Base-by-base conservation (phyloP, 2,113 vertebrate genomes). In the Puntigrus tetrazona region DNA sequence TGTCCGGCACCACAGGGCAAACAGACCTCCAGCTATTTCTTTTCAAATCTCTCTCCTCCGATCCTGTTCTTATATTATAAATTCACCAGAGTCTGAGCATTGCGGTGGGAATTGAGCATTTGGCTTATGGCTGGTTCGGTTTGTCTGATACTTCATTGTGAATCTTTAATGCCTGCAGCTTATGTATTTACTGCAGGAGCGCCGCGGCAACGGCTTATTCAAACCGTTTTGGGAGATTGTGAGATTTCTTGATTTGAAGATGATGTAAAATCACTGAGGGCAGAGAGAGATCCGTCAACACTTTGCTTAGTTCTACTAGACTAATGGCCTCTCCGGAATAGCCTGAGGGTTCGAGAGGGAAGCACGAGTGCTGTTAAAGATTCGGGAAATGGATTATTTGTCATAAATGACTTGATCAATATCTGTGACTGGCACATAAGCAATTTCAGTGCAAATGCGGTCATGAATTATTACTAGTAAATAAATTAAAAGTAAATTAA, bases 231-330 rank as follows among this genome's bases (percentile, higher is more conserved):
- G 22, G 67, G 69, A 72, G 69, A 70, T 70, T n/a, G 67, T 2
- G 67, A 70, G 67, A 72, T 72, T 72, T 72, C 69, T 72, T 72
- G 69, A 72, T 72, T 72, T 72, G 20, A 72, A 14, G 69, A 72
- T 72, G 69, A 72, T 22, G 69, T 72, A 38, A 41, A 41, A 38
- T 70, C 34, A 70, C 34, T 11, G 20, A 25, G 25, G 59, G 25
- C 25, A 5, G n/a, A 63, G 25, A 63, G 59, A 63, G 25, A 63
- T 63, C 11, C 29, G 25, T 63, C 25, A 63, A 63, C 59, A 27
- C n/a, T 63, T 63, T 29, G 13, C n/a, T 11, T n/a, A 38, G 67
- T 70, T 34, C 34, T 70, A 2, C 67, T 13, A 41, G 67, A 41
- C 16, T 65, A 65, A 65, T 34, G 6, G 29, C 61, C 6, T 20